These are phyloP conservation scores for Drosophila funebris DNA, from an alignment of 1,140 invertebrate species.

Conservation along the genomic window DNA sequence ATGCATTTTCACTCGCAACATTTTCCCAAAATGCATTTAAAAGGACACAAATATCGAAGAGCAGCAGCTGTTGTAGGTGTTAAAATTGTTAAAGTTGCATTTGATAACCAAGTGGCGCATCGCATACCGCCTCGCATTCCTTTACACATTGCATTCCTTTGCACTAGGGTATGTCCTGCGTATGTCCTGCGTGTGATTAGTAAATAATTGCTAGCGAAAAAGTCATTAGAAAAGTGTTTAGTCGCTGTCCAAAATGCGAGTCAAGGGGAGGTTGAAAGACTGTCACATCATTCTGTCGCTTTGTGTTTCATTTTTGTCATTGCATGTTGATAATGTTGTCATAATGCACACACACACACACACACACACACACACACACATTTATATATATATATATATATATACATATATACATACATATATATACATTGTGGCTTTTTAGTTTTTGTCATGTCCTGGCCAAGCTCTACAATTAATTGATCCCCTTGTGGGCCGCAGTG, in stretches of 20 bases:
- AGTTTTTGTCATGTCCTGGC: slow-evolving; percentile 40
- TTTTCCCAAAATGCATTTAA: slow-evolving; percentile 27
- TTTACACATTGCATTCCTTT: slow-evolving; percentile 42
- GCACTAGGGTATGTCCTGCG: slow-evolving; percentile 32
- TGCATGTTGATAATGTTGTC: slow-evolving; percentile 67
- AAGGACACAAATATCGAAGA: slow-evolving; percentile 33
- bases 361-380: too few species aligned
- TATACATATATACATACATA: too few species aligned
- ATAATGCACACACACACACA: slow-evolving; percentile 25
- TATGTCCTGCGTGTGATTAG: slow-evolving; percentile 67
- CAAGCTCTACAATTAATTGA: slow-evolving; percentile 57
- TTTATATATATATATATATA: too few species aligned
- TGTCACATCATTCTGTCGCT: slow-evolving; percentile 15
- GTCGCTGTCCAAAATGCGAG: slow-evolving; percentile 12
- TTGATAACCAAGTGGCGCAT: slow-evolving; percentile 67
- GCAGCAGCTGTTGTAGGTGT: slow-evolving; percentile 73
- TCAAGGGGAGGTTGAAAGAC: not conserved
- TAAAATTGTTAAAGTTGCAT: slow-evolving; percentile 39
- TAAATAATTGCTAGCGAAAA: slow-evolving; percentile 73
- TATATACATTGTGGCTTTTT: not conserved
- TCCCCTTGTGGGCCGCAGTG: slow-evolving; percentile 21
- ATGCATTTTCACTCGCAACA: slow-evolving; percentile 60
- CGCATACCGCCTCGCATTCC: slow-evolving; percentile 5
- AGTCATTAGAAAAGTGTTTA: slow-evolving; percentile 74
- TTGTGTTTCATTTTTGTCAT: slow-evolving; percentile 2